Evolutionary conservation across 2,888 invertebrate species (phyloP), one percentile per base, ranked within the genome.

Genomic region (Tillus elongatus): DNA sequence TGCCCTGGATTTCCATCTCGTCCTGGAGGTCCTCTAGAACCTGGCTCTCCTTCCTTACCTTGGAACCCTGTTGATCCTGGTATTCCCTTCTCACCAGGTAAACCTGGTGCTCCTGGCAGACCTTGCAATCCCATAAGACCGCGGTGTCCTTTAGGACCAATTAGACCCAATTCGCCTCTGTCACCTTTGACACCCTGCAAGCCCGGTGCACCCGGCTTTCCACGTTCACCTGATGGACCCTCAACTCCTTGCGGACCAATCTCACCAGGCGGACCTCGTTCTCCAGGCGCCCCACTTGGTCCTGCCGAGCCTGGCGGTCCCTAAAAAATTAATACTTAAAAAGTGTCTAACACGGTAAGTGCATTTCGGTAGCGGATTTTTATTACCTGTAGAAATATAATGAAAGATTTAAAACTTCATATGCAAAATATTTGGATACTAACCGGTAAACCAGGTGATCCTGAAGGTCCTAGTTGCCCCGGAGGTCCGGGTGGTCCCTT

Each of bases 61-160:
- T 82, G 75, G 2, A 73, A 64, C 16, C 90, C 90, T 51, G 72
- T 71, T 1, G 66, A 57, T 29, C 79, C 79, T 0, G 69, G 64
- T 36, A 68, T 64, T 2, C 87, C 87, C 50, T 76, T 75, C 37
- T 88, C 87, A 15, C 90, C 90, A 51, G 72, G 68, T 1, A 64
- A 52, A 15, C 79, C 79, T 6, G 70, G 69, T 27, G 67, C 61
- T 2, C 91, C 91, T 1, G 80, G 73, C 51, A 84, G 66, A 12
- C 91, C 90, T 52, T 86, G 87, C 19, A 89, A 61, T 3, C 90
- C 89, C 44, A 80, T 81, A 27, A 89, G 66, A n/a, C 89, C 88
- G 27, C 83, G 71, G 56, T 89, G 88, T 4, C 89, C 89, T 59
- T 87, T 88, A 2, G 74, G 66, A 13, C 88, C 88, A 54, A 80